A percentile compares a stretch with the other conserved stretches of the same genome.
phyloP scores from a whole-genome alignment of 2,888 invertebrate genomes.

The Hybos culiciformis region DNA sequence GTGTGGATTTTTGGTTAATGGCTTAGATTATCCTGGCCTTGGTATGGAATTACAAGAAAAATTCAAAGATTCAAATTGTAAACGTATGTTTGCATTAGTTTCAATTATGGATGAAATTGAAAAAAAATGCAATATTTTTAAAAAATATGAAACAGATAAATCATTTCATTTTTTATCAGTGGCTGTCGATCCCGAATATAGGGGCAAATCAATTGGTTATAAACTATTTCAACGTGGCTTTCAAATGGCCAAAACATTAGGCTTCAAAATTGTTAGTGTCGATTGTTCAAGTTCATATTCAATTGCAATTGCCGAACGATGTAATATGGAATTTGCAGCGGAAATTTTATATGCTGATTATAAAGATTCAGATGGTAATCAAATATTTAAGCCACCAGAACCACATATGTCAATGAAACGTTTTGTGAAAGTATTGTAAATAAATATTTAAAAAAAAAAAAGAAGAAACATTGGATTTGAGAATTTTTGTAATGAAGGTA shows the following conservation, averaged over 20 bases:
- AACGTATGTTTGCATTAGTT: constrained; percentile 3
- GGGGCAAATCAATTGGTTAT: constrained; percentile 14
- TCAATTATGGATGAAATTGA: constrained; percentile 6
- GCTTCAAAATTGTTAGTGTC: constrained; percentile 9
- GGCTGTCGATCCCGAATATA: constrained; percentile 10
- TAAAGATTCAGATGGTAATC: constrained; percentile 10
- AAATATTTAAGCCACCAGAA: constrained; percentile 12
- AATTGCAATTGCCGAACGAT: constrained; percentile 11
- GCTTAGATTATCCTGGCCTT: constrained; percentile 1
- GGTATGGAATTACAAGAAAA: constrained; percentile 3
- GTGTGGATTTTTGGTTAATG: constrained; percentile 8
- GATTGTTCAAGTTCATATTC: constrained; percentile 16
- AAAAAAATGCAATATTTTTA: constrained; percentile 11
- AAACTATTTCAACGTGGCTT: constrained; percentile 12
- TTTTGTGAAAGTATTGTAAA: constrained; percentile 12
- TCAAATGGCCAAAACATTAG: constrained; percentile 10
- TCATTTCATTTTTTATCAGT: constrained; percentile 11
- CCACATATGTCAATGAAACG: constrained; percentile 14
- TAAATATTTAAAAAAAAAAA: background rate
- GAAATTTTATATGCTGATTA: constrained; percentile 13
- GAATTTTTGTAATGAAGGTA: no score
- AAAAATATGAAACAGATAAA: constrained; percentile 12
- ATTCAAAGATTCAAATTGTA: background rate
- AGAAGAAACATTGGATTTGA: no score
- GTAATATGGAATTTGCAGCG: constrained; percentile 11